Base-by-base conservation (phyloP, 2,888 invertebrate genomes). In the Metalampra italica region DNA sequence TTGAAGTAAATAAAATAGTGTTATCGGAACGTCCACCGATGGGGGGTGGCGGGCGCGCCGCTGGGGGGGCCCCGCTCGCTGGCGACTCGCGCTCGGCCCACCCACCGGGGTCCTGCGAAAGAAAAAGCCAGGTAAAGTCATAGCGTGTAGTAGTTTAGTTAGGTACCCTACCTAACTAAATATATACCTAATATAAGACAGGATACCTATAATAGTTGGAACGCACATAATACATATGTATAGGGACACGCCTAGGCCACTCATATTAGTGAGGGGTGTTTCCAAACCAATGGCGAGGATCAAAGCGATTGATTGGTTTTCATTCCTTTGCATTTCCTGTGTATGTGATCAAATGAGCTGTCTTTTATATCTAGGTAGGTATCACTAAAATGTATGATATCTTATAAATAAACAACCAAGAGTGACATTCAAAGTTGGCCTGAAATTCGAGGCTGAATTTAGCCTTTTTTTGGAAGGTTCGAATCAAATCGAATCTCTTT, bases 1-100 rank as follows among this genome's bases (percentile, higher is more conserved):
- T 37, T 22, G 36, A 51, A 51, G 51, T 40, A 45, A 42, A 44
- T 43, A 55, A 52, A 52, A 50, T 14, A 15, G 13, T 32, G 45
- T 52, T 62, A 54, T 52, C 57, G 58, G 61, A 68, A 59, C 55
- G 49, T 76, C 70, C 75, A 66, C 61, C 66, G 64, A 54, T 57
- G 67, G 37, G 52, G 44, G 36, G 29, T 49, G 51, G 42, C 45
- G 43, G 50, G 49, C 43, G 13, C 46, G 41, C 47, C 44, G 53
- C 39, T 43, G 36, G 7, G 41, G 55, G 43, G 52, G 55, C 51
- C 61, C 62, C 59, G 58, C 62, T 60, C 59, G 53, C 22, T 22
- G 22, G 3, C 22, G 22, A 54, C 45, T 52, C 44, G 45, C 32
- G 40, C 3, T 14, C 22, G 22, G 22, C 5, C 22, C 3, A 22